Evolutionary conservation across 2,113 vertebrate genomes (phyloP).

Genomic region (Psettodes erumei): DNA sequence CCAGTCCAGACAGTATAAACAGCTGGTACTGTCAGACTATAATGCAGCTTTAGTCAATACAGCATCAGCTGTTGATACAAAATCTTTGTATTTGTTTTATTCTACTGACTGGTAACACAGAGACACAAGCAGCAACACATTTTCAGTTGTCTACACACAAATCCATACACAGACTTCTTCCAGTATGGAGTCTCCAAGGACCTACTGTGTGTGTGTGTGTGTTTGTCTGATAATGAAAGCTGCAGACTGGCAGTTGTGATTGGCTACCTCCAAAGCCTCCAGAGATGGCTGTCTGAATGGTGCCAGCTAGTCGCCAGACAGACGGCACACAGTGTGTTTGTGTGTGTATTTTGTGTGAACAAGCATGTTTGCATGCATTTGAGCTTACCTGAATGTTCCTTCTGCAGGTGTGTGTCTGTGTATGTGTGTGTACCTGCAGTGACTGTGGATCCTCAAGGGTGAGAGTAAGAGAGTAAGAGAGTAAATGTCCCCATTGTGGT

Average conservation of each 20-base stretch:
- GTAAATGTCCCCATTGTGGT: neutral
- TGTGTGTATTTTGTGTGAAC: slow-evolving; percentile 36
- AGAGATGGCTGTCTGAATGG: slow-evolving; percentile 66
- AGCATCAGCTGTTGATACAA: slow-evolving; percentile 26
- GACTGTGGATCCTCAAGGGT: slow-evolving; percentile 13
- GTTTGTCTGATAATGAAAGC: slow-evolving; percentile 64
- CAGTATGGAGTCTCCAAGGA: slow-evolving; percentile 40
- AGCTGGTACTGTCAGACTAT: neutral
- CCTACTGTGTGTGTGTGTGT: slow-evolving; percentile 13
- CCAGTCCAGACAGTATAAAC: neutral
- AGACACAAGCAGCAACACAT: slow-evolving; percentile 7
- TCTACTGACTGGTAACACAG: neutral
- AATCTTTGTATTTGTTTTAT: neutral
- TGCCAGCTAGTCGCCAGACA: slow-evolving; percentile 75
- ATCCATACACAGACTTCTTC: neutral
- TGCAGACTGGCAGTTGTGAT: slow-evolving; percentile 69
- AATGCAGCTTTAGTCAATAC: neutral
- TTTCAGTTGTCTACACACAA: slow-evolving; percentile 25
- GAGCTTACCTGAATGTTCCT: slow-evolving; percentile 10
- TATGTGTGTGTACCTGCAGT: too few relatives aligned
- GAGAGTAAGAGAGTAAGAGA: too few relatives aligned
- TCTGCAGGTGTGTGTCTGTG: slow-evolving; percentile 53
- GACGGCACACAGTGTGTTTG: slow-evolving; percentile 40
- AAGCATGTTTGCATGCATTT: slow-evolving; percentile 13
- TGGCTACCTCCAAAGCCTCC: slow-evolving; percentile 59